Conservation (phyloP, 1,140 invertebrate genomes). For the Temnothorax nylanderi region DNA sequence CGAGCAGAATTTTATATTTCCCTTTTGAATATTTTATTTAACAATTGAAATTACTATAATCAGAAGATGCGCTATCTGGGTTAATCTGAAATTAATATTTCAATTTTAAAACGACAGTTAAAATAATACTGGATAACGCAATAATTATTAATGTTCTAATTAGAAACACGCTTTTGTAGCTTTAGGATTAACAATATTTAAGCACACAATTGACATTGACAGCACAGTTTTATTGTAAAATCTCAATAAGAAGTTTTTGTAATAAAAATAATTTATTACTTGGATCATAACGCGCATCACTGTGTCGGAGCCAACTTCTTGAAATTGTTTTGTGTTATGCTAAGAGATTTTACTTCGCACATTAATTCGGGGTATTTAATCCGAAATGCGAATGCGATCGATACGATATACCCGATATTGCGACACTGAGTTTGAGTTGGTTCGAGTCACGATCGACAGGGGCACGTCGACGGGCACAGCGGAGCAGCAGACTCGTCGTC, state of each 20-base stretch:
- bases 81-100: constrained; percentile 22
- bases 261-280: background rate
- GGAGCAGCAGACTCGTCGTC: constrained; percentile 56
- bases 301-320: background rate
- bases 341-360: background rate
- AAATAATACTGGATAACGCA: background rate
- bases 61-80: background rate
- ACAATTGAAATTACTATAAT: background rate
- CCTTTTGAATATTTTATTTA: background rate
- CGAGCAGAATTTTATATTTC: background rate
- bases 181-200: background rate
- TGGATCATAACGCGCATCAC: background rate
- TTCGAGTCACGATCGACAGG: constrained; percentile 58
- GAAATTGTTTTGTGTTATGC: background rate
- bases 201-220: background rate
- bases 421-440: constrained; percentile 43
- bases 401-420: constrained; percentile 49
- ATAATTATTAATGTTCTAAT: background rate
- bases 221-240: background rate
- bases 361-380: constrained; percentile 25
- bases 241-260: background rate
- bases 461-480: constrained; percentile 42
- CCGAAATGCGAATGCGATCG: constrained; percentile 24
- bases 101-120: background rate
- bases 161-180: background rate